Conservation (phyloP, 2,888 invertebrate species). For the Argyra leucocephala region DNA sequence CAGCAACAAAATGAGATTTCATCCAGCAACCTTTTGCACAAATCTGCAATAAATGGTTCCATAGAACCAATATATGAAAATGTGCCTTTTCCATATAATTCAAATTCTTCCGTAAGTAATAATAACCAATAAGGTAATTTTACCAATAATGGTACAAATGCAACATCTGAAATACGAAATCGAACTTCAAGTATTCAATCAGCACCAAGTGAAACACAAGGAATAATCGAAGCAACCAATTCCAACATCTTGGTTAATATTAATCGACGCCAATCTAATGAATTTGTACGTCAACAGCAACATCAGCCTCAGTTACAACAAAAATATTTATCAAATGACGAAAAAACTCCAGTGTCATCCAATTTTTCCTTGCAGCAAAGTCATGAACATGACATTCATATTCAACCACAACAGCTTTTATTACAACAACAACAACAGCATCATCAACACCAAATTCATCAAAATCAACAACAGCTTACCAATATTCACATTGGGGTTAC, state of each 20-base stretch:
- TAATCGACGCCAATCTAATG: not conserved
- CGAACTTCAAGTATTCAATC: slow-evolving; percentile 61
- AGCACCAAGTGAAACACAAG: slow-evolving; percentile 52
- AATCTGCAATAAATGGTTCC: slow-evolving; percentile 45
- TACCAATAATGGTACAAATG: not conserved
- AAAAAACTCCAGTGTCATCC: slow-evolving; percentile 20
- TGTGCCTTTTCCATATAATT: slow-evolving; percentile 60
- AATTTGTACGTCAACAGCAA: slow-evolving; percentile 15
- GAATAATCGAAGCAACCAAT: not conserved
- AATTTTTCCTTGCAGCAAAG: not conserved
- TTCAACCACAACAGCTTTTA: slow-evolving; percentile 20
- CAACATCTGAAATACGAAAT: slow-evolving; percentile 35
- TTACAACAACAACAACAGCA: slow-evolving; percentile 21
- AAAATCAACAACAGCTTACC: slow-evolving; percentile 14
- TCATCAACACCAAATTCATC: slow-evolving; percentile 12
- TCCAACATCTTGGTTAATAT: not conserved
- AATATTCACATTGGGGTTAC: not conserved
- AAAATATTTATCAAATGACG: slow-evolving; percentile 14
- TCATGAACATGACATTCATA: slow-evolving; percentile 17
- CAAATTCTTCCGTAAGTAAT: slow-evolving; percentile 24
- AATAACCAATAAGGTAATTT: slow-evolving; percentile 23
- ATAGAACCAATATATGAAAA: slow-evolving; percentile 77
- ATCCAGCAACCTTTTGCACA: slow-evolving; percentile 32
- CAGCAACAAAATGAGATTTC: slow-evolving; percentile 26
- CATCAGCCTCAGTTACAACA: slow-evolving; percentile 23